Evolutionary conservation across 2,113 vertebrate species (phyloP).

Genomic region (Grantiella picta): DNA sequence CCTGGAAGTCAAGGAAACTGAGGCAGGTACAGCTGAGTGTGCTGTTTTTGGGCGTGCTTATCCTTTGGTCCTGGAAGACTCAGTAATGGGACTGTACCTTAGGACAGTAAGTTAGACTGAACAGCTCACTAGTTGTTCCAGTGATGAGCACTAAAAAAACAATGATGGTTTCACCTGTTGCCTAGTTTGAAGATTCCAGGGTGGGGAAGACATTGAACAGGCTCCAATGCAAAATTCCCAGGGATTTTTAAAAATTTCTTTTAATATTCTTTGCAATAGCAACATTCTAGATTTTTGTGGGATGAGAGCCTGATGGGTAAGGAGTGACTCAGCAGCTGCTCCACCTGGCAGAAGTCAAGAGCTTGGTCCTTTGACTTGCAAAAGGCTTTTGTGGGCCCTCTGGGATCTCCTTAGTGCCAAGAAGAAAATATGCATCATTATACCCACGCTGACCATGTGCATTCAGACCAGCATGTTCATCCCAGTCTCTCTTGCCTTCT

Average conservation of each 20-base stretch:
- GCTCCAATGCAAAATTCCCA: background rate
- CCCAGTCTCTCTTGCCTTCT: background rate
- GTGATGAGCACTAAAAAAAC: background rate
- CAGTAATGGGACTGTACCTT: background rate
- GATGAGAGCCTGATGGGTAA: background rate
- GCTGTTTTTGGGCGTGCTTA: background rate
- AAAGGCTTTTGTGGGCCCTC: background rate
- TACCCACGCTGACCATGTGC: background rate
- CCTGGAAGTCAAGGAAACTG: background rate
- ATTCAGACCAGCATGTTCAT: background rate
- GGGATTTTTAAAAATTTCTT: background rate
- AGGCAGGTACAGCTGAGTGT: background rate
- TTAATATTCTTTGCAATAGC: background rate
- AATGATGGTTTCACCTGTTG: accelerated
- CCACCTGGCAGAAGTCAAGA: background rate
- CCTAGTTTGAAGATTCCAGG: background rate
- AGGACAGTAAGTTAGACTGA: background rate
- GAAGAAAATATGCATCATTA: background rate
- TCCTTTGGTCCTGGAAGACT: background rate
- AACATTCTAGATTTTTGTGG: background rate
- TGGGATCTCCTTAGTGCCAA: background rate
- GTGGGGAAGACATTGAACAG: background rate
- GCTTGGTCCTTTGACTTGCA: background rate
- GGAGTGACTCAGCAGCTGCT: background rate
- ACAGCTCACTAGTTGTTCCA: background rate